Percentiles rank a stretch among this genome's conserved stretches.
Conservation (phyloP, 2,888 invertebrate species). For the Sicus ferrugineus region DNA sequence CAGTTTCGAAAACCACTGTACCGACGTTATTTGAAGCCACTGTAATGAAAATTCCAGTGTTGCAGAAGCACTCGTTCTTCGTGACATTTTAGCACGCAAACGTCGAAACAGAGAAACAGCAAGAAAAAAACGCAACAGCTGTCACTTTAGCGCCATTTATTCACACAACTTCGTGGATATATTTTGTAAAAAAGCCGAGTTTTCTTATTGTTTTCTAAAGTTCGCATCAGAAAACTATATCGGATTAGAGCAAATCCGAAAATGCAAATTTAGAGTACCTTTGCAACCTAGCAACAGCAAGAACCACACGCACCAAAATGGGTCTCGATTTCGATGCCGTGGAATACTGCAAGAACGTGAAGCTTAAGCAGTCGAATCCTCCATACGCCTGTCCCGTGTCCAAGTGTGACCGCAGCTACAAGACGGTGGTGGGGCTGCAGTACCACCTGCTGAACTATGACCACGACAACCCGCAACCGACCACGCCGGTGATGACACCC, state of each 20-base stretch:
- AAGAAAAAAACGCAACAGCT: conserved; percentile 43
- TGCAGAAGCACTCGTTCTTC: conserved; percentile 12
- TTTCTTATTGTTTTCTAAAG: conserved; percentile 39
- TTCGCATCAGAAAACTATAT: conserved; percentile 29
- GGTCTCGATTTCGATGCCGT: conserved; percentile 86
- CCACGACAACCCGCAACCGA: conserved; percentile 78
- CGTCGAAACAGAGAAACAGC: conserved; percentile 22
- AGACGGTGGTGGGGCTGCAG: conserved; percentile 85
- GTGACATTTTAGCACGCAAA: conserved; percentile 26
- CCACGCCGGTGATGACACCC: conserved; percentile 70
- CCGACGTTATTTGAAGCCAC: too few species aligned
- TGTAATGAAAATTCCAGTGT: conserved; percentile 9
- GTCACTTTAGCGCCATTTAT: conserved; percentile 56
- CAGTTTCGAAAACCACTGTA: too few species aligned
- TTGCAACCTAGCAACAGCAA: conserved; percentile 14
- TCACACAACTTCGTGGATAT: conserved; percentile 30
- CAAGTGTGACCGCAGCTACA: conserved; percentile 85
- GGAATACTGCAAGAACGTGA: conserved; percentile 83
- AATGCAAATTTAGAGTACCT: conserved; percentile 39
- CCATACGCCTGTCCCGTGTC: conserved; percentile 88
- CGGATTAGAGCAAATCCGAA: conserved; percentile 39
- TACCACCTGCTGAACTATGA: conserved; percentile 87
- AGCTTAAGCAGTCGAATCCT: conserved; percentile 71
- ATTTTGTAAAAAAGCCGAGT: conserved; percentile 25
- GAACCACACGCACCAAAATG: conserved; percentile 65